Base-by-base conservation (phyloP, 2,113 vertebrate genomes). In the Setophaga petechia region DNA sequence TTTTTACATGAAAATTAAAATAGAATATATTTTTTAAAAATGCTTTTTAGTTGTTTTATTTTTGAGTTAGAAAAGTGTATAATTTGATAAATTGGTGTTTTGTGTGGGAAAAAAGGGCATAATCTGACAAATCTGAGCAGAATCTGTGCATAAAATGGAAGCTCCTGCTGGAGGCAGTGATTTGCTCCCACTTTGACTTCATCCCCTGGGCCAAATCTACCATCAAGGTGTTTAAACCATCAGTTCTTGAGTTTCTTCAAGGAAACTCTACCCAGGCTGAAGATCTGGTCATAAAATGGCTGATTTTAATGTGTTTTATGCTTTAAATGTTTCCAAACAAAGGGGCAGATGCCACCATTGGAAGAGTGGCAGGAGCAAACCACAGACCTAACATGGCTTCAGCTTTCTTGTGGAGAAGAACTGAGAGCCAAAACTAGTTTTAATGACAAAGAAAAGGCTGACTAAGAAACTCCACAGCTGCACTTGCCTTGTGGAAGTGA, bases 381-480 rank as follows among this genome's bases (percentile, higher is more conserved):
- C 67, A 4, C 58, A 67, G 43, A 35, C 14, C 47, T 81, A 25
- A 47, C 9, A 17, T 1, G 15, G 44, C 10, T 91, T 82, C 66
- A 86, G 16, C 20, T 82, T 87, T 28, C 18, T 37, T 1, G 2
- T 11, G 16, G 62, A 47, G 87, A 71, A 78, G 51, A 88, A 86
- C 2, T 58, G 30, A 30, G 79, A 82, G 62, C 4, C 73, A 78
- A 91, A 95, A 24, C 20, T 49, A 41, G 28, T 91, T 93, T 85
- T 15, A 93, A 11, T 79, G 52, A 93, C 41, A 89, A 95, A 94
- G 84, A 79, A 94, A 89, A 87, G 28, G 66, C 74, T 93, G 87
- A 95, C 31, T 81, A 80, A 93, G 84, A 90, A 87, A 59, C 23
- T 55, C 28, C 30, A 93, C 71, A 91, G 74, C 71, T 85, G 75